Base-by-base conservation (phyloP, 2,797 vertebrate genomes). In the Lophius americanus region DNA sequence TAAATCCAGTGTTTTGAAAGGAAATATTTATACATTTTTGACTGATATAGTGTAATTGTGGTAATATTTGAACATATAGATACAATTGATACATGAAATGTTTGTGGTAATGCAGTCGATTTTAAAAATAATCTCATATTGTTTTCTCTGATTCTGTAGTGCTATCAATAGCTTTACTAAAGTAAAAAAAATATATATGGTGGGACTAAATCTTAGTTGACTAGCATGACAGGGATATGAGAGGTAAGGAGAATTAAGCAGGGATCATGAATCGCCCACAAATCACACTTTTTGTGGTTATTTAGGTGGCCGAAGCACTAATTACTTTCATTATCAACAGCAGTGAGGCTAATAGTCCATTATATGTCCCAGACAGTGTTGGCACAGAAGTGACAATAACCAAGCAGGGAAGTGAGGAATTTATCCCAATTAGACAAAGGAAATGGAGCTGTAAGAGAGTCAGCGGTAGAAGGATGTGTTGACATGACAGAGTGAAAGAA, bases 241-340 rank as follows among this genome's bases (percentile, higher is more conserved):
- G 47, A 42, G 23, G 5, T 10, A 39, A 56, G 33, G 13, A 14
- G 39, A 23, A 60, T 41, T 38, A 51, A 12, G 32, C 4, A 8
- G 14, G 42, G 7, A 32, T 53, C 74, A 83, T 74, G 0, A 73
- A 79, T 82, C n/a, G 39, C 51, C 55, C 3, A 46, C 70, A 74
- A 43, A 43, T 53, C 43, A 6, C 52, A 78, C 76, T 72, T 64
- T 44, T 84, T 53, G 46, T 13, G 0, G 38, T 81, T 70, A 75
- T 61, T 47, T 5, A 12, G 46, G 47, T 8, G 39, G 37, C 37
- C 36, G 60, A 64, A 39, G 14, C 10, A 39, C 38, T 78, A 56
- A 76, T 84, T 78, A 11, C 53, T 74, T 66, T 68, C 55, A 76
- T 77, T 80, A 63, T 64, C 65, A 51, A 49, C 60, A 1, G 56